These are phyloP conservation scores for Andrena cerasifolii DNA, from an alignment of 1,140 invertebrate species.

Conservation along the genomic window DNA sequence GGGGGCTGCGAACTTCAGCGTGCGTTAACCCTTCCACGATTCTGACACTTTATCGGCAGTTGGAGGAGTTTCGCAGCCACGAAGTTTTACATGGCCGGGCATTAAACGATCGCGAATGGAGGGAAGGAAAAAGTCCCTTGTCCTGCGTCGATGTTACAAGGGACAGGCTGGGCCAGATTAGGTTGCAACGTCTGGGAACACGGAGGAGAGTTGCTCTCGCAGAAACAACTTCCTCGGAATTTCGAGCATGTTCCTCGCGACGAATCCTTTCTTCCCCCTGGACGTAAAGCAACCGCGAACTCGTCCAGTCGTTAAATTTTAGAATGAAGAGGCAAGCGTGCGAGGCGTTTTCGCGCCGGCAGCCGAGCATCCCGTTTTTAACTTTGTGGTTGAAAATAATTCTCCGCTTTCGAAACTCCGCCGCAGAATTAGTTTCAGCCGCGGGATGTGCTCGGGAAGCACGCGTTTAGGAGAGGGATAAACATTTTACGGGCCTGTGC, in stretches of 20 bases:
- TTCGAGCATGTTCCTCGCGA: no score
- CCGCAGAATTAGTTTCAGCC: background rate
- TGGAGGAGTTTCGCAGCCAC: constrained; percentile 41
- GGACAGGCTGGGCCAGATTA: background rate
- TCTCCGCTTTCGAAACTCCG: background rate
- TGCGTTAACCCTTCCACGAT: constrained; percentile 23
- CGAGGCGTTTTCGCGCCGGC: no score
- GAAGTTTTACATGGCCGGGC: constrained; percentile 40
- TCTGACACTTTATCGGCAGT: constrained; percentile 40
- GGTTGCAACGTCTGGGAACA: background rate
- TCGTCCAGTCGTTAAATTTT: no score
- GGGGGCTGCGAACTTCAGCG: background rate
- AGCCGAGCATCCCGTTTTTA: no score
- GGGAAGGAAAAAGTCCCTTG: constrained; percentile 20
- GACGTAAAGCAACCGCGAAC: no score
- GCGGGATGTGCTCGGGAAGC: background rate
- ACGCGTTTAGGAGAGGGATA: background rate
- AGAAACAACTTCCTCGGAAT: background rate
- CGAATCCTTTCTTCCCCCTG: no score
- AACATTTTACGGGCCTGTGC: background rate
- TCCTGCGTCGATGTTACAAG: constrained; percentile 7
- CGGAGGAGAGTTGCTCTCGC: background rate
- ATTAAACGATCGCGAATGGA: constrained; percentile 13
- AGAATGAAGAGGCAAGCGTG: no score
- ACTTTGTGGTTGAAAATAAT: no score